Evolutionary conservation across 2,888 invertebrate genomes (phyloP).

Genomic region (Serrognathus titanus): DNA sequence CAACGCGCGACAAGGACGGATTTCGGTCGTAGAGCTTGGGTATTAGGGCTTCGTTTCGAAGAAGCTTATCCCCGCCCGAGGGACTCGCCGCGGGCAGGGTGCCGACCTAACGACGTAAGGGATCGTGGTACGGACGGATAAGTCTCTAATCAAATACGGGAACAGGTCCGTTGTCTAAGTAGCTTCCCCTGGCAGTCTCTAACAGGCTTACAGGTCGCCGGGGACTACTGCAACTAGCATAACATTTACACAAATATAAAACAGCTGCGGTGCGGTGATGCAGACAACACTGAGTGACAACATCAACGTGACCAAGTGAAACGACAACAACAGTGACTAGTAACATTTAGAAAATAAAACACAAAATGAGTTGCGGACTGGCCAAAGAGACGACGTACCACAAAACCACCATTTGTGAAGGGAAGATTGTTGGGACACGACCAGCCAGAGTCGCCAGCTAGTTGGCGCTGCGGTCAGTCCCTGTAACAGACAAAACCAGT

Average conservation of each 20-base stretch:
- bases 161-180: conserved; percentile 40
- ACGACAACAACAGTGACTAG: conserved; percentile 33
- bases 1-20: too few relatives aligned
- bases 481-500: conserved; percentile 49
- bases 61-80: conserved; percentile 30
- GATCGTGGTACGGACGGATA: conserved; percentile 35
- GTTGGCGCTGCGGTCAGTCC: conserved; percentile 51
- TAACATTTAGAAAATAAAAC: conserved; percentile 24
- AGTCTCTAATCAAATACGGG: conserved; percentile 26
- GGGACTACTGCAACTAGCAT: conserved; percentile 27
- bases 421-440: conserved; percentile 40
- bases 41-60: conserved; percentile 30
- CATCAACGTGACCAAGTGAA: conserved; percentile 42
- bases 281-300: conserved; percentile 45
- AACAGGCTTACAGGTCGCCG: conserved; percentile 33
- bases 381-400: conserved; percentile 46
- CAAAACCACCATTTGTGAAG: conserved; percentile 50
- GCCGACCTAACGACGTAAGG: conserved; percentile 41
- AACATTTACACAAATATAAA: conserved; percentile 17
- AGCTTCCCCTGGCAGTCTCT: conserved; percentile 34
- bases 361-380: conserved; percentile 31
- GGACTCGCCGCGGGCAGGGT: conserved; percentile 24
- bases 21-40: conserved; percentile 4
- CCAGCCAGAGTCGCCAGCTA: conserved; percentile 49
- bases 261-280: conserved; percentile 39